Evolutionary conservation across 2,888 invertebrate genomes (phyloP).

Genomic region (Busseola fusca): DNA sequence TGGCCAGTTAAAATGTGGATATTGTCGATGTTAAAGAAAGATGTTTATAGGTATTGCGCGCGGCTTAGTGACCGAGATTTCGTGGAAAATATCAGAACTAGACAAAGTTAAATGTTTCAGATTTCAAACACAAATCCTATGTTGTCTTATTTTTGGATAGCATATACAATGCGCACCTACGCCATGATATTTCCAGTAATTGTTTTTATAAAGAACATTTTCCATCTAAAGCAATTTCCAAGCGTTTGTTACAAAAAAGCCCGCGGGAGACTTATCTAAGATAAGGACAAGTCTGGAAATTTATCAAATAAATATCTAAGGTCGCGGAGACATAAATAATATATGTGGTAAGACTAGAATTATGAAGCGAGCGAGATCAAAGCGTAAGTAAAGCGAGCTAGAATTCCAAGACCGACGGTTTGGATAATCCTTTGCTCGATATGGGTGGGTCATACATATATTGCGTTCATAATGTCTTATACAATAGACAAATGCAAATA

Average conservation of each 20-base stretch:
- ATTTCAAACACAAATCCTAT: background rate
- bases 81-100: background rate
- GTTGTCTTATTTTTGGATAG: background rate
- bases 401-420: slow-evolving; percentile 22
- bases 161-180: background rate
- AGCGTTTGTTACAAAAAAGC: slow-evolving; percentile 25
- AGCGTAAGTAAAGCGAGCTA: slow-evolving; percentile 37
- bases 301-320: slow-evolving; percentile 27
- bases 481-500: slow-evolving; percentile 32
- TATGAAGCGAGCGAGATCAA: slow-evolving; percentile 40
- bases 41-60: slow-evolving; percentile 20
- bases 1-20: slow-evolving; percentile 51
- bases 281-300: slow-evolving; percentile 18
- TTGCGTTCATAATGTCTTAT: background rate
- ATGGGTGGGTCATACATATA: slow-evolving; percentile 2
- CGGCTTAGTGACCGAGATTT: slow-evolving; percentile 14
- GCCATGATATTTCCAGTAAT: background rate
- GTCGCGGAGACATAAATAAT: slow-evolving; percentile 26
- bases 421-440: slow-evolving; percentile 15
- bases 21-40: slow-evolving; percentile 45
- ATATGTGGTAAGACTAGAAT: slow-evolving; percentile 24
- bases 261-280: slow-evolving; percentile 21
- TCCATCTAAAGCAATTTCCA: slow-evolving; percentile 14
- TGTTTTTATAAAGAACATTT: slow-evolving; percentile 15
- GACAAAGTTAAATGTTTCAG: background rate